Conservation (phyloP, 1,140 invertebrate species). For the Plodia interpunctella region DNA sequence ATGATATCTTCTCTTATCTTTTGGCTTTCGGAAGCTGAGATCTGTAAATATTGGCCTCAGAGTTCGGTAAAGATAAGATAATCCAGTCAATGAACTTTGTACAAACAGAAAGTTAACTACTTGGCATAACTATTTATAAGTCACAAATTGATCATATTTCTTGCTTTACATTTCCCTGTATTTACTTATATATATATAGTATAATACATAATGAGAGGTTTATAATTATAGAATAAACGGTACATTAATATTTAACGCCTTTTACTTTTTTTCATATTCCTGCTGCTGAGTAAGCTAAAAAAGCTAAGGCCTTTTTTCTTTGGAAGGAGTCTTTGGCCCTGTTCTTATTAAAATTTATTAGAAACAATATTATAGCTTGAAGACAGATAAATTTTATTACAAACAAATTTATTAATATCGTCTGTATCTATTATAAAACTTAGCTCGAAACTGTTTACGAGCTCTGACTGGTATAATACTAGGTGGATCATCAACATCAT, state of each 20-base stretch:
- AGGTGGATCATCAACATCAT: slow-evolving; percentile 25
- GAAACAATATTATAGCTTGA: not conserved
- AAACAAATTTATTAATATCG: not conserved
- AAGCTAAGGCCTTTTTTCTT: no score
- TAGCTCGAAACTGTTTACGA: not conserved
- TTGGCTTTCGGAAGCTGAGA: slow-evolving; percentile 12
- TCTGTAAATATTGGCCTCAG: not conserved
- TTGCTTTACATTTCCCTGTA: no score
- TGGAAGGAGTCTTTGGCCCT: no score
- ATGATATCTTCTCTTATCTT: slow-evolving; percentile 12
- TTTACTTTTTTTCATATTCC: no score
- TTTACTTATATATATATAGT: no score
- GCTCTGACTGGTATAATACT: slow-evolving; percentile 15
- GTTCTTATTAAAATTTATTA: not conserved
- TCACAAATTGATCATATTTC: no score
- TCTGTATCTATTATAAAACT: not conserved
- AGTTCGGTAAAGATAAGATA: not conserved
- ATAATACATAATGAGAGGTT: no score
- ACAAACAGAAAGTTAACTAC: not conserved
- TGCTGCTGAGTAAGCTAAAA: no score
- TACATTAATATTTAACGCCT: no score
- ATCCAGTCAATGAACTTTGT: not conserved
- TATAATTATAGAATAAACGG: no score
- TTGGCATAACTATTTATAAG: not conserved
- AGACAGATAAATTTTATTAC: not conserved